phyloP scores from a whole-genome alignment of 1,140 invertebrate genomes.

The Zaprionus davidi region DNA sequence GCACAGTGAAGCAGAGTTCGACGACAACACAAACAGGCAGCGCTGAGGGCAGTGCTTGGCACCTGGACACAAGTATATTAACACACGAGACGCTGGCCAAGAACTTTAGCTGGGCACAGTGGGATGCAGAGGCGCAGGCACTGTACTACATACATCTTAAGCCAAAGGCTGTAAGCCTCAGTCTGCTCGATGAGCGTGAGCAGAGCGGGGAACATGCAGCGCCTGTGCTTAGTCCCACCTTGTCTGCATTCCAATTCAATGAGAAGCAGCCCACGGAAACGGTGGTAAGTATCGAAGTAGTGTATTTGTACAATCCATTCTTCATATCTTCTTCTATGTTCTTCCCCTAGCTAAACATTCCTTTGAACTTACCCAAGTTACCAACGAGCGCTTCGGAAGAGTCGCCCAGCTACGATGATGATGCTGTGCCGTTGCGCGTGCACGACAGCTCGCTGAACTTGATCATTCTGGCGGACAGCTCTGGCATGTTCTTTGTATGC shows the following conservation, averaged over 20 bases:
- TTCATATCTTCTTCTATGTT: not conserved
- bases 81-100: conserved; percentile 88
- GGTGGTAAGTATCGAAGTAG: conserved; percentile 90
- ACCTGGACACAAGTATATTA: conserved; percentile 85
- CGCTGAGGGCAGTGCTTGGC: conserved; percentile 84
- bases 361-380: conserved; percentile 90
- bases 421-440: conserved; percentile 90
- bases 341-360: conserved; percentile 90
- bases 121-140: conserved; percentile 89
- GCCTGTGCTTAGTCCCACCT: conserved; percentile 86
- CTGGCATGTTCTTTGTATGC: conserved; percentile 91
- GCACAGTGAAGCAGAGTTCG: conserved; percentile 67
- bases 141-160: conserved; percentile 92
- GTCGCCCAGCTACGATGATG: conserved; percentile 90
- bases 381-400: conserved; percentile 85
- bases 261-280: conserved; percentile 93
- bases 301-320: no score
- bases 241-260: conserved; percentile 93
- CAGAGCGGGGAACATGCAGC: conserved; percentile 75
- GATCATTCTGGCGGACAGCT: conserved; percentile 89
- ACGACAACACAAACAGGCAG: conserved; percentile 72
- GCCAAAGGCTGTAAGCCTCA: conserved; percentile 86
- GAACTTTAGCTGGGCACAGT: conserved; percentile 92
- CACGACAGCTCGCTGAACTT: conserved; percentile 93
- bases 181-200: conserved; percentile 86